Evolutionary conservation across 2,797 vertebrate species (phyloP).

Genomic region (Bovichtus variegatus): DNA sequence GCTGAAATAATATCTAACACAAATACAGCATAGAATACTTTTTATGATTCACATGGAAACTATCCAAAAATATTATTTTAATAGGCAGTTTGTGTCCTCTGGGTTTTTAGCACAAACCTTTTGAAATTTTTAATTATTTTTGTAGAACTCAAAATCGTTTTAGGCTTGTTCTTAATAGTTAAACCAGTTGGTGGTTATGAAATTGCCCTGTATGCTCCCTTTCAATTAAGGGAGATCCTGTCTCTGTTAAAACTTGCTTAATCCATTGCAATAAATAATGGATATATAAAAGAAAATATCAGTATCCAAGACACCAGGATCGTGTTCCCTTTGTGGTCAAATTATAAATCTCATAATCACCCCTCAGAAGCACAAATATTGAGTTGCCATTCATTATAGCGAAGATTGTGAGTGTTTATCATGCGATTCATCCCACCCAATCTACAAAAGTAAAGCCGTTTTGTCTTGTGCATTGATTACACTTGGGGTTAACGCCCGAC

Average conservation of each 20-base stretch:
- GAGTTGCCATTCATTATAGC: conserved; percentile 26
- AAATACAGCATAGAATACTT: conserved; percentile 3
- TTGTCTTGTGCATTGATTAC: conserved; percentile 47
- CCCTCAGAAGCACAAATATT: conserved; percentile 16
- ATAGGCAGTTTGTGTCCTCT: not conserved
- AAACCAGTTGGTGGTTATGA: not conserved
- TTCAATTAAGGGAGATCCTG: not conserved
- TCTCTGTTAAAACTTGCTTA: conserved; percentile 38
- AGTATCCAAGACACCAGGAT: not conserved
- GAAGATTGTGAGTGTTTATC: conserved; percentile 26
- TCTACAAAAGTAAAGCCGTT: conserved; percentile 47
- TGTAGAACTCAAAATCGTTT: not conserved
- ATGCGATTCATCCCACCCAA: conserved; percentile 31
- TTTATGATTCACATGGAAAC: conserved; percentile 6
- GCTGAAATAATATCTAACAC: conserved; percentile 11
- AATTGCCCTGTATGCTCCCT: not conserved
- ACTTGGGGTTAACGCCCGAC: conserved; percentile 19
- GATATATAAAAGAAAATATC: conserved; percentile 27
- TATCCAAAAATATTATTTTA: not conserved
- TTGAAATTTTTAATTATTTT: not conserved
- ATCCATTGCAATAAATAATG: conserved; percentile 14
- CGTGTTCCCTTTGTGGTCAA: conserved; percentile 32
- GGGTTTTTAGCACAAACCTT: not conserved
- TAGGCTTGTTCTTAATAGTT: not conserved
- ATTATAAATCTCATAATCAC: conserved; percentile 40